Base-by-base conservation (phyloP, 2,888 invertebrate species). In the Diabrotica balteata region DNA sequence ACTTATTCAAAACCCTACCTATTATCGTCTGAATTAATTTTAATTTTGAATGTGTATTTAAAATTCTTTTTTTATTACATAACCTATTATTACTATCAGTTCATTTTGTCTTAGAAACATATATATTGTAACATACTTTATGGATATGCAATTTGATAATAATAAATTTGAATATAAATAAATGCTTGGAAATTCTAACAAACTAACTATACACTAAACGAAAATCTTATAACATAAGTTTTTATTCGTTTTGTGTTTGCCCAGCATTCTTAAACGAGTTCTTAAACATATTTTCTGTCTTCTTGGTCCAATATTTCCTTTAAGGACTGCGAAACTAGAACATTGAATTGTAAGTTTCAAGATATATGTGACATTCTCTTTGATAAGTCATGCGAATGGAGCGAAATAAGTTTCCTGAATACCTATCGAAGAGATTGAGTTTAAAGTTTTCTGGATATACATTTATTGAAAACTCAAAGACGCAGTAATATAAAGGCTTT, bases 311-410 rank as follows among this genome's bases (percentile, higher is more conserved):
- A 55, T 51, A 63, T 63, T 50, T 63, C 49, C 47, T 10, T 8
- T 10, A 47, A 47, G 43, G 49, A 55, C 53, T 53, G 58, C 10
- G 47, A 53, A 55, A 67, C 59, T 53, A 53, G 63, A 63, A 62
- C 66, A 67, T 62, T 63, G 62, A 57, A 67, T 67, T 63, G 53
- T 62, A 67, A 67, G 58, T 67, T 67, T 63, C 44, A 58, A 67
- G 54, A 67, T 67, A 67, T 62, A 68, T 65, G 62, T 55, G 59
- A 59, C 59, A 11, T 58, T 59, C 59, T 65, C 43, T 59, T 59
- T 65, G 65, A 59, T 65, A 58, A 65, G 59, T 59, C 59, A 32
- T n/a, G 46, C 63, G 53, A 59, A 54, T 53, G 59, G 58, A 46
- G 47, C 45, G 59, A 54, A 65, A 59, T 51, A 59, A 53, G 53